These are phyloP conservation scores for Forpus xanthops DNA, from an alignment of 2,797 vertebrate genomes.

Conservation along the genomic window DNA sequence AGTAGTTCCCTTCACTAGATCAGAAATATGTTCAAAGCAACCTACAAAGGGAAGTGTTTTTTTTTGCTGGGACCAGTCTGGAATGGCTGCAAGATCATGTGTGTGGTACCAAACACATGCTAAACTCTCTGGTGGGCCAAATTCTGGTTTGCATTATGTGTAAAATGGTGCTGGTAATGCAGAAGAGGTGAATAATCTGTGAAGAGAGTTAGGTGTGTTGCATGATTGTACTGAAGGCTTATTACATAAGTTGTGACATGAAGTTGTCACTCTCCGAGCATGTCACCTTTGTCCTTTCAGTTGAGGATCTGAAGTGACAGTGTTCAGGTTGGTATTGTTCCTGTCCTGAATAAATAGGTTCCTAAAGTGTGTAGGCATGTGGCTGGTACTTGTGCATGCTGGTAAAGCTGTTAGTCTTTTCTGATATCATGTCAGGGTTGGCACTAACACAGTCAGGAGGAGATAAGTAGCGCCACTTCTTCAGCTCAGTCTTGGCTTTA, in stretches of 20 bases:
- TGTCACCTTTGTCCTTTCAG: neutral
- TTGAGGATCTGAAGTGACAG: neutral
- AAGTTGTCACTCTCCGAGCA: neutral
- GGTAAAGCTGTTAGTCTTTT: neutral
- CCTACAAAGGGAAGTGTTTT: fast-evolving
- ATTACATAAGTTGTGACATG: neutral
- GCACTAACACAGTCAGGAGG: neutral
- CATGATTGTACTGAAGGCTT: neutral
- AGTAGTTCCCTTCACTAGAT: neutral
- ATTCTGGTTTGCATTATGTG: neutral
- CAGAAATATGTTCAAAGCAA: neutral
- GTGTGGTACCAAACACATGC: neutral
- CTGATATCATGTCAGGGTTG: neutral
- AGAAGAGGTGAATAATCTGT: neutral
- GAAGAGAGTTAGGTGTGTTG: neutral
- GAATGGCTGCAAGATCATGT: fast-evolving
- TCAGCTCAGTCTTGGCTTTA: neutral
- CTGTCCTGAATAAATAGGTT: neutral
- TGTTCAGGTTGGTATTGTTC: neutral
- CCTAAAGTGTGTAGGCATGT: neutral
- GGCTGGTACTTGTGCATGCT: neutral
- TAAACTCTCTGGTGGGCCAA: neutral
- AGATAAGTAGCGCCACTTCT: neutral
- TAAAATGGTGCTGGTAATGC: neutral
- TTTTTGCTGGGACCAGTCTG: neutral